A percentile compares a stretch with the other conserved stretches of the same genome.
phyloP scores from a whole-genome alignment of 2,113 vertebrate species.

The Colius striatus region DNA sequence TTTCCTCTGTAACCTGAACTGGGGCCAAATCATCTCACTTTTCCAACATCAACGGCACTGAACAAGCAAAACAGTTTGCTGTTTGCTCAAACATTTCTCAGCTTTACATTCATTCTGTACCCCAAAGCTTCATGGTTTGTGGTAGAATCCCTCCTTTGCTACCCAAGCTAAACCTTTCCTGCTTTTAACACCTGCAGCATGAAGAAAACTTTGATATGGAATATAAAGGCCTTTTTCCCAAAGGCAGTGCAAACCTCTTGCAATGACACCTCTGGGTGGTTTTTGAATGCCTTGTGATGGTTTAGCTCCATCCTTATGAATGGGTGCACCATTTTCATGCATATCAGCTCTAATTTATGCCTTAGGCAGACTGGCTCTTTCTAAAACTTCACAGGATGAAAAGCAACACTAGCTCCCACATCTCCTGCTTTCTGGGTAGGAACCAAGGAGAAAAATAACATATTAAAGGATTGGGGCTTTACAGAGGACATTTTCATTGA shows the following conservation, averaged over 20 bases:
- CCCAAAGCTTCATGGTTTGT: neutral
- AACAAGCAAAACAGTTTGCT: neutral
- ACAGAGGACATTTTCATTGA: neutral
- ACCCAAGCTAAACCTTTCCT: neutral
- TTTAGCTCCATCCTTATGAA: neutral
- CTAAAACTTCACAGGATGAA: neutral
- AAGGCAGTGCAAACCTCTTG: neutral
- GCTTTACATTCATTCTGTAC: neutral
- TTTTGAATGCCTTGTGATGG: neutral
- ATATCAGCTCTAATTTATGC: neutral
- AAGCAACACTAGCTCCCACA: neutral
- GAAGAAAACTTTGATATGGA: neutral
- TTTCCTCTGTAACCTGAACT: neutral
- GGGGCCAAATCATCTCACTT: neutral
- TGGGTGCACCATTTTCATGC: neutral
- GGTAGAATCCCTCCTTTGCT: neutral
- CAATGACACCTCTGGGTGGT: neutral
- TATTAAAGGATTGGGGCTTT: neutral
- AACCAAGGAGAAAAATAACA: neutral
- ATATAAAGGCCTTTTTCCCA: neutral
- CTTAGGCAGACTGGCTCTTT: neutral
- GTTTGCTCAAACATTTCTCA: neutral
- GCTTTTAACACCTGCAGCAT: neutral
- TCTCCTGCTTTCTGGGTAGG: neutral
- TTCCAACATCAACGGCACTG: neutral